phyloP scores from a whole-genome alignment of 2,797 vertebrate genomes.

The Aplochiton taeniatus region DNA sequence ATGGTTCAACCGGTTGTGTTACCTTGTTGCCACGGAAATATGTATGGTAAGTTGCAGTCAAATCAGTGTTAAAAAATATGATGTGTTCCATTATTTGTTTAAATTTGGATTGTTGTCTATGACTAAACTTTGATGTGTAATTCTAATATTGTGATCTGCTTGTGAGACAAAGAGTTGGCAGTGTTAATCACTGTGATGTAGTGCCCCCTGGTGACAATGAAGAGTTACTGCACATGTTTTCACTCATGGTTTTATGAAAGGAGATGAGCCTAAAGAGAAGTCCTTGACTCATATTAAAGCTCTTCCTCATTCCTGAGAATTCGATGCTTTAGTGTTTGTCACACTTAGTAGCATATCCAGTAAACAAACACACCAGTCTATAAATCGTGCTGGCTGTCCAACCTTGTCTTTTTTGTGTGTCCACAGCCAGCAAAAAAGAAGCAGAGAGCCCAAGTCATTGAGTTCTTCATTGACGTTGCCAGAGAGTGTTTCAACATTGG shows the following conservation, averaged over 20 bases:
- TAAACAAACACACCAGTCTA: neutral
- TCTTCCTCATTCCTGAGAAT: too few relatives aligned
- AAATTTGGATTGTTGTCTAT: too few relatives aligned
- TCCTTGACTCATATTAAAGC: too few relatives aligned
- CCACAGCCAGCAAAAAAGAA: conserved; percentile 93
- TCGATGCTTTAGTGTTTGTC: too few relatives aligned
- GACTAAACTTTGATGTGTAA: neutral
- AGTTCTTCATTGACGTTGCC: conserved; percentile 94
- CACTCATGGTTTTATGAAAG: too few relatives aligned
- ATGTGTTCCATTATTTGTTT: too few relatives aligned
- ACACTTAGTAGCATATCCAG: too few relatives aligned
- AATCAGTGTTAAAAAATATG: too few relatives aligned
- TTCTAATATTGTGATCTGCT: too few relatives aligned
- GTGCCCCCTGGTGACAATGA: conserved; percentile 42
- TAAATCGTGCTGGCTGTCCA: neutral
- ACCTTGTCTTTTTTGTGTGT: conserved; percentile 14
- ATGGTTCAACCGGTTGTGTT: conserved; percentile 94
- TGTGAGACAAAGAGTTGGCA: too few relatives aligned
- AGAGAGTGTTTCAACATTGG: conserved; percentile 96
- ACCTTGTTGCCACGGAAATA: conserved; percentile 93
- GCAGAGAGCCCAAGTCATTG: conserved; percentile 89
- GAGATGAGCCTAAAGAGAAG: too few relatives aligned
- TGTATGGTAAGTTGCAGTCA: conserved; percentile 84
- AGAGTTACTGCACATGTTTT: conserved; percentile 10
- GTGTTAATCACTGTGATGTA: conserved; percentile 1